These are phyloP conservation scores for Hemistola chrysoprasaria DNA, from an alignment of 2,888 invertebrate genomes.

Conservation along the genomic window DNA sequence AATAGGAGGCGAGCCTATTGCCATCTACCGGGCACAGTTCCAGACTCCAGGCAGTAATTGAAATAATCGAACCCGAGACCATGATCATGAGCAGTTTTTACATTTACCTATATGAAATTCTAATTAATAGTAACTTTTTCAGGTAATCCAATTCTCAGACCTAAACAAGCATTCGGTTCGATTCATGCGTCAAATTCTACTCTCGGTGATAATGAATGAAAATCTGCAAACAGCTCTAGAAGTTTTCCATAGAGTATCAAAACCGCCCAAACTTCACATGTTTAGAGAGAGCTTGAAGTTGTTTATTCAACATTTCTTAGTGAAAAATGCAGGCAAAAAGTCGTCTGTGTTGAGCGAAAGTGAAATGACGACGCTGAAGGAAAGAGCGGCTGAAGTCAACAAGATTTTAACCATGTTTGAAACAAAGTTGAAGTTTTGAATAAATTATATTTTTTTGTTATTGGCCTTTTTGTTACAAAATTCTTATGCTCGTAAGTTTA, in stretches of 20 bases:
- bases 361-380: conserved; percentile 63
- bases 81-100: too few relatives aligned
- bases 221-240: conserved; percentile 82
- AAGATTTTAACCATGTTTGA: conserved; percentile 82
- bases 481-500: too few relatives aligned
- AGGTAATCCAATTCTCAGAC: conserved; percentile 94
- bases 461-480: conserved; percentile 1
- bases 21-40: too few relatives aligned
- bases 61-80: too few relatives aligned
- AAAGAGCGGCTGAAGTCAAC: conserved; percentile 85
- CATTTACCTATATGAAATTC: too few relatives aligned
- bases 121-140: too few relatives aligned
- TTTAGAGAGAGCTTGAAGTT: conserved; percentile 92
- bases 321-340: conserved; percentile 83
- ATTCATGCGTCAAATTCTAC: conserved; percentile 89
- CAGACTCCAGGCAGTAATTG: too few relatives aligned
- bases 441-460: conserved; percentile 20
- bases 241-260: conserved; percentile 88
- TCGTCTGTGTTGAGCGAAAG: conserved; percentile 50
- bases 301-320: conserved; percentile 93
- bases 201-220: conserved; percentile 87
- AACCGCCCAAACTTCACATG: conserved; percentile 87
- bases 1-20: too few relatives aligned
- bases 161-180: conserved; percentile 90
- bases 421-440: conserved; percentile 63